phyloP scores from a whole-genome alignment of 2,888 invertebrate species.

The Argyresthia albistria region DNA sequence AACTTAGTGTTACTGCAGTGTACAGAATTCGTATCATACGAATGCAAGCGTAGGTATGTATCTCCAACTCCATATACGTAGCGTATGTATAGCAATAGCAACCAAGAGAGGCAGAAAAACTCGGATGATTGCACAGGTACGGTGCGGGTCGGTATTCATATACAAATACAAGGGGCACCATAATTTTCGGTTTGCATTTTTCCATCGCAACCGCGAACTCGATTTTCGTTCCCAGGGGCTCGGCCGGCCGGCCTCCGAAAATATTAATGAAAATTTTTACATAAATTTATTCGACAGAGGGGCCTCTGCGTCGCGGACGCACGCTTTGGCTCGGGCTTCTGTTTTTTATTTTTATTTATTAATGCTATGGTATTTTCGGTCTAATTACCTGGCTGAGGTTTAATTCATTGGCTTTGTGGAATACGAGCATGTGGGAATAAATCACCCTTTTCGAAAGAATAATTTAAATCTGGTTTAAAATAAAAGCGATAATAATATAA shows the following conservation, averaged over 20 bases:
- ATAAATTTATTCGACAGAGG: conserved; percentile 71
- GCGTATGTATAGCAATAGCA: no score
- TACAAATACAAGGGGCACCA: conserved; percentile 68
- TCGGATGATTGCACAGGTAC: conserved; percentile 27
- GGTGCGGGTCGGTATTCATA: conserved; percentile 50
- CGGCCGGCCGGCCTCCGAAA: conserved; percentile 66
- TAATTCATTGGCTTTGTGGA: conserved; percentile 62
- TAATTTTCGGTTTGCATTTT: conserved; percentile 73
- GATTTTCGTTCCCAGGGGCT: conserved; percentile 68
- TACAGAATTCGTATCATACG: no score
- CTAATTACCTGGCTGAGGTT: conserved; percentile 70
- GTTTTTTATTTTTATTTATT: conserved; percentile 73
- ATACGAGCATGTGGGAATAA: conserved; percentile 33
- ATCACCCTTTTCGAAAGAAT: no score
- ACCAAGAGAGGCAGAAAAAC: not conserved
- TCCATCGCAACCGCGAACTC: conserved; percentile 71
- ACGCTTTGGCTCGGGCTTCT: conserved; percentile 54
- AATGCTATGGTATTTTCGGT: conserved; percentile 72
- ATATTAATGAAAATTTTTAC: conserved; percentile 74
- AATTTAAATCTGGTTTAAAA: no score
- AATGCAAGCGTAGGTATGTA: not conserved
- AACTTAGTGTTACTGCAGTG: no score
- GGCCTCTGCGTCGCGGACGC: conserved; percentile 51
- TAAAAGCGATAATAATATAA: no score
- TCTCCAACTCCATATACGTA: no score